A percentile compares a stretch with the other conserved stretches of the same genome.
phyloP scores from a whole-genome alignment of 2,113 vertebrate species.

The Larimichthys polyactis region DNA sequence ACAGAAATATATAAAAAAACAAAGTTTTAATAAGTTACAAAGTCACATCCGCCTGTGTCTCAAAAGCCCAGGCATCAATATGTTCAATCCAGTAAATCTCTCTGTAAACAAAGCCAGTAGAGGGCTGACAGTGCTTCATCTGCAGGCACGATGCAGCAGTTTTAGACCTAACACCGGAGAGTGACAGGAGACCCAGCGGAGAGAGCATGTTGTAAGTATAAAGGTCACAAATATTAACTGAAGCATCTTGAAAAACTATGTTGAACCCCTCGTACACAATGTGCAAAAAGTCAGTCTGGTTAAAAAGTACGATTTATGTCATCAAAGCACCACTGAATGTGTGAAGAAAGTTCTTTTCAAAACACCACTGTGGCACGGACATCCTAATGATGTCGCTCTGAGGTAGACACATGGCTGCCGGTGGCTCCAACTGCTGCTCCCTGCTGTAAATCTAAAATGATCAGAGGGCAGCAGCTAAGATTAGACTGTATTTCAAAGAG shows the following conservation, averaged over 20 bases:
- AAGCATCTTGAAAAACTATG: conserved; percentile 23
- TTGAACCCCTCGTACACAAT: not conserved
- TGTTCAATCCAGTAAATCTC: conserved; percentile 49
- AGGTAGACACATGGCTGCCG: conserved; percentile 30
- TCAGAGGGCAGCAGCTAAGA: conserved; percentile 69
- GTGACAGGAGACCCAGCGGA: conserved; percentile 60
- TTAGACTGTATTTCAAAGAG: conserved; percentile 74
- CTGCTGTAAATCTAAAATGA: conserved; percentile 74
- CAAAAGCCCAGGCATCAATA: conserved; percentile 30
- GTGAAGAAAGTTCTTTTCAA: not conserved
- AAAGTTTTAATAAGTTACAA: conserved; percentile 1
- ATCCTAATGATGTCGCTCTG: conserved; percentile 32
- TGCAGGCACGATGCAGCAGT: conserved; percentile 36
- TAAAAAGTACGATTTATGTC: conserved; percentile 1
- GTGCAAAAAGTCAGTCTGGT: not conserved
- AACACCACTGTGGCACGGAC: not conserved
- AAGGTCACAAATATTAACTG: conserved; percentile 35
- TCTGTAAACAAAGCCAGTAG: conserved; percentile 47
- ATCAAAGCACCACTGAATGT: conserved; percentile 6
- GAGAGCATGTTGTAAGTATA: conserved; percentile 18
- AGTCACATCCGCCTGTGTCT: conserved; percentile 6
- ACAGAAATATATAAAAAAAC: conserved; percentile 5
- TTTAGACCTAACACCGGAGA: conserved; percentile 57
- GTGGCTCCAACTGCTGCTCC: conserved; percentile 56
- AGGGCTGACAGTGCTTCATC: conserved; percentile 55